Evolutionary conservation across 2,888 invertebrate species (phyloP).

Genomic region (Chirona hameri): DNA sequence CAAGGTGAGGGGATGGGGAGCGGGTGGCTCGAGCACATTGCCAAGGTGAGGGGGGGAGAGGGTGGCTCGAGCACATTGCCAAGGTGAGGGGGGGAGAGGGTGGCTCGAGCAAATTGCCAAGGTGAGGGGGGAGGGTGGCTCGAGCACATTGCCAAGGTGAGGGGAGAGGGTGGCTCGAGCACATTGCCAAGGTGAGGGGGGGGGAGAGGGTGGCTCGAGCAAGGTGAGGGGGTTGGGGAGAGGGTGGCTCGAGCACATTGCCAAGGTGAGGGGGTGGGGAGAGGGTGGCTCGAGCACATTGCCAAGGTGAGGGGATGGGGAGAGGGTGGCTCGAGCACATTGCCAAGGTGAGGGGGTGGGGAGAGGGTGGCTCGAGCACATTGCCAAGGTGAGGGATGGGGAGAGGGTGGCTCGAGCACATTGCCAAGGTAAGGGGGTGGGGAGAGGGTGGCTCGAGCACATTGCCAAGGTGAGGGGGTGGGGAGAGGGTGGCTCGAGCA

Average conservation of each 20-base stretch:
- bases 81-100: constrained; percentile 63
- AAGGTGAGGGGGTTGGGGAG: constrained; percentile 63
- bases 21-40: constrained; percentile 97
- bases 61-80: constrained; percentile 98
- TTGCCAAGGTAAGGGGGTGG: constrained; percentile 77
- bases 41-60: constrained; percentile 65
- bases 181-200: constrained; percentile 79
- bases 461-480: constrained; percentile 78
- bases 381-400: constrained; percentile 77
- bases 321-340: constrained; percentile 94
- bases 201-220: constrained; percentile 89
- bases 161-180: constrained; percentile 76
- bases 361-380: constrained; percentile 90
- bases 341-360: constrained; percentile 74
- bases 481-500: constrained; percentile 92
- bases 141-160: constrained; percentile 93
- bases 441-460: constrained; percentile 89
- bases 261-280: constrained; percentile 68
- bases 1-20: constrained; percentile 63
- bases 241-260: constrained; percentile 97
- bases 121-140: constrained; percentile 83
- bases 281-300: constrained; percentile 94
- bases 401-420: constrained; percentile 90
- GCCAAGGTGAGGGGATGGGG: constrained; percentile 73
- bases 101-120: constrained; percentile 99